Evolutionary conservation across 2,797 vertebrate species (phyloP), one percentile per base, ranked within the genome.

Genomic region (Platyrinchus mystaceus): DNA sequence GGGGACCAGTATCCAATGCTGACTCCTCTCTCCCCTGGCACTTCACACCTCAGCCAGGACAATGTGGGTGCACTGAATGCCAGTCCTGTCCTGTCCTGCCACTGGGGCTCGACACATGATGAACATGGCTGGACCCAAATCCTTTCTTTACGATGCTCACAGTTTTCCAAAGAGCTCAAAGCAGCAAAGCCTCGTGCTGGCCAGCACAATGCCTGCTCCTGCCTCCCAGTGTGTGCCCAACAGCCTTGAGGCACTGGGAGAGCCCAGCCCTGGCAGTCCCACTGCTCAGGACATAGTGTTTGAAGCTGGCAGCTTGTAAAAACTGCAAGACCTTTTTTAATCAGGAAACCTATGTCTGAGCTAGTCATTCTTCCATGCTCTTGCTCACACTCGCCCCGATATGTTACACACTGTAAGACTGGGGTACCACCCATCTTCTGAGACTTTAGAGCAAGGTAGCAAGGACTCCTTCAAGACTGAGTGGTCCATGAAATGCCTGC

Each of bases 31-130:
- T 74, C 28, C 69, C 39, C 34, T 22, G 27, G 27, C 39, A 43
- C 37, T 77, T 55, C 41, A 49, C 56, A 63, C 10, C 62, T 84
- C 67, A 49, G 73, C 41, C 79, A 87, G 80, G n/a, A 34, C 43
- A 90, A 68, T 0, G 1, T 1, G 7, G 28, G 24, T 2, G 3
- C 3, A 20, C 39, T 41, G 67, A 90, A 15, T 22, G 47, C 28
- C 56, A 41, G 24, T 19, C 32, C 27, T 46, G 41, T 50, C 80
- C 62, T 59, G 36, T 58, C 22, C 78, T 80, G 39, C 46, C 1
- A 0, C 47, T 1, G 5, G 66, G n/a, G 32, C 41, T 19, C 36
- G 53, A 18, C 28, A 12, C 2, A 34, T 0, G 1, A 36, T 4
- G 19, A 28, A 19, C 20, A 7, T 0, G 2, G 26, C 0, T 3